These are phyloP conservation scores for Amazona finschi DNA, from an alignment of 2,797 vertebrate species.

Conservation along the genomic window DNA sequence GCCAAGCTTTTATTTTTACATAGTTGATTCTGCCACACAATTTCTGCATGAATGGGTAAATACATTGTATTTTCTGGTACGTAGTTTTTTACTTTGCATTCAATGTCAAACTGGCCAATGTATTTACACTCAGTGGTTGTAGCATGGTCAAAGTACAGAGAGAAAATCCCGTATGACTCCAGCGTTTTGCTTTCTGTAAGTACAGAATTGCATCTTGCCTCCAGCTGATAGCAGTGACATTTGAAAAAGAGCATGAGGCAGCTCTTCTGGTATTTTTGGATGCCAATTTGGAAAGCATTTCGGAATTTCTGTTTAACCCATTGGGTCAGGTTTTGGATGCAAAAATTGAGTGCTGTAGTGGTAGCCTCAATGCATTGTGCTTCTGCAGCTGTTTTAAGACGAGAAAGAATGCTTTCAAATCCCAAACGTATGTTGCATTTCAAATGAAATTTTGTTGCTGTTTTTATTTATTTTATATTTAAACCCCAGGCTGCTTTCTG, in stretches of 20 bases:
- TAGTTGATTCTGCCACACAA: neutral
- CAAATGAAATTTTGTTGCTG: neutral
- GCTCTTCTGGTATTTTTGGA: constrained; percentile 34
- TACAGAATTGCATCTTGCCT: constrained; percentile 1
- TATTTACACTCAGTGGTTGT: neutral
- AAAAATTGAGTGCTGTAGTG: neutral
- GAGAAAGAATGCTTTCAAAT: neutral
- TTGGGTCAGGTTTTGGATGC: neutral
- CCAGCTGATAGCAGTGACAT: neutral
- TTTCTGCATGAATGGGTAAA: neutral
- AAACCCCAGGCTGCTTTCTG: constrained; percentile 13
- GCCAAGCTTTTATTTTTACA: neutral
- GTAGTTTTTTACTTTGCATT: neutral
- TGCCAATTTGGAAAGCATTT: neutral
- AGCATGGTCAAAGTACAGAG: neutral
- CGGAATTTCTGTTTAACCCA: constrained; percentile 8
- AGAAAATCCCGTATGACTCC: neutral
- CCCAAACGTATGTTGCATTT: neutral
- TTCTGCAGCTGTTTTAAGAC: constrained; percentile 9
- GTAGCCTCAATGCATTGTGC: neutral
- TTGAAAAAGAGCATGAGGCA: neutral
- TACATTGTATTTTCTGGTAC: neutral
- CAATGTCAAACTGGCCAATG: neutral
- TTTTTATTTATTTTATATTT: neutral
- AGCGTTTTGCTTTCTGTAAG: neutral